Evolutionary conservation across 2,888 invertebrate genomes (phyloP).

Genomic region (Trachelus tabidus): DNA sequence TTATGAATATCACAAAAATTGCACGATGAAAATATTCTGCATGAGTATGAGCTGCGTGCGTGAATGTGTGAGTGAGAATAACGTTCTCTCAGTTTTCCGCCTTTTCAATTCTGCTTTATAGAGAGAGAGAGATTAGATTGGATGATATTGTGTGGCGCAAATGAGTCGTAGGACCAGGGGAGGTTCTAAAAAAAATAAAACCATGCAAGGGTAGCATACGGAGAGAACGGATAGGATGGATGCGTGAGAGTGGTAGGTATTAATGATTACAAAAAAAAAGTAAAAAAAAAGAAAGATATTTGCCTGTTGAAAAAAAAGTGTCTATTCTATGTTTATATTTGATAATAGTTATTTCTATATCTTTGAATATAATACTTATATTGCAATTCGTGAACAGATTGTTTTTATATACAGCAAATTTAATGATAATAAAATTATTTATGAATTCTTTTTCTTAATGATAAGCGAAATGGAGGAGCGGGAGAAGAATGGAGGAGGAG

Average conservation of each 20-base stretch:
- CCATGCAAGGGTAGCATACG: background rate
- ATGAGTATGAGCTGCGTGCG: background rate
- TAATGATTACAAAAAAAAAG: background rate
- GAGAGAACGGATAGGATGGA: background rate
- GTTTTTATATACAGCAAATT: conserved; percentile 14
- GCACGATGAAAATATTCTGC: background rate
- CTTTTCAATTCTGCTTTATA: background rate
- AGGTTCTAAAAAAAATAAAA: background rate
- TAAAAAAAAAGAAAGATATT: conserved; percentile 50
- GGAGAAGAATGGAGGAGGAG: background rate
- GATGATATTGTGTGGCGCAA: conserved; percentile 21
- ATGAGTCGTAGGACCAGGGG: background rate
- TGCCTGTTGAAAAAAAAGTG: conserved; percentile 54
- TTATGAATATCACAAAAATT: background rate
- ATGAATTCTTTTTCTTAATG: conserved; percentile 21
- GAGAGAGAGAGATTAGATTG: background rate
- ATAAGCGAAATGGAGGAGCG: background rate
- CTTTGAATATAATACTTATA: conserved; percentile 43
- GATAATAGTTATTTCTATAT: conserved; percentile 56
- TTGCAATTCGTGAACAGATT: conserved; percentile 31
- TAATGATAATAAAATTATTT: conserved; percentile 30
- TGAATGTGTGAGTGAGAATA: background rate
- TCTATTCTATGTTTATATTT: conserved; percentile 61
- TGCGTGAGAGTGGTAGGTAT: conserved; percentile 11
- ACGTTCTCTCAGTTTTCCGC: background rate